Evolutionary conservation across 2,113 vertebrate genomes (phyloP).

Genomic region (Chionis minor): DNA sequence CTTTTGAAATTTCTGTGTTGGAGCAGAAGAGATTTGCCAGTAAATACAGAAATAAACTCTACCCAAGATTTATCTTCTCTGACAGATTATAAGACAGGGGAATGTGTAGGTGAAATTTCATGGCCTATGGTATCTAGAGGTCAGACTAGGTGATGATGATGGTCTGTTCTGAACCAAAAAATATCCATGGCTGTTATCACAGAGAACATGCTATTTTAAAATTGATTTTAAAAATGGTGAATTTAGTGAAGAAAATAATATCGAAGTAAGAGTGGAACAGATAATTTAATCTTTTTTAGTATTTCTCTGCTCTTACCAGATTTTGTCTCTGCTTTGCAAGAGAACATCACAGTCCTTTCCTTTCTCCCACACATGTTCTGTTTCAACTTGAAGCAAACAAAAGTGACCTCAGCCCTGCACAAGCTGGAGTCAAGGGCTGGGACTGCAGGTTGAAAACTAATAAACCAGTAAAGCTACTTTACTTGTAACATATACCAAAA

Average conservation of each 20-base stretch:
- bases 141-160: neutral
- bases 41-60: slow-evolving; percentile 8
- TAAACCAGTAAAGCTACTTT: neutral
- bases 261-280: neutral
- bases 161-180: neutral
- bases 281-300: neutral
- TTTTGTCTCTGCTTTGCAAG: neutral
- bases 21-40: neutral
- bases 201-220: neutral
- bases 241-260: neutral
- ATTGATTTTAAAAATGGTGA: neutral
- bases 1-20: neutral
- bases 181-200: neutral
- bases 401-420: neutral
- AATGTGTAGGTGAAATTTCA: neutral
- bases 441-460: neutral
- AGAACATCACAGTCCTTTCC: neutral
- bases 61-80: neutral
- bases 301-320: neutral
- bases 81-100: neutral
- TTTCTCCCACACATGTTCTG: neutral
- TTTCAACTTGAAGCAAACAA: neutral
- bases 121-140: neutral
- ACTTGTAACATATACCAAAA: neutral
- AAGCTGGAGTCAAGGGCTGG: neutral